These are phyloP conservation scores for Apodemia hepburni DNA, from an alignment of 2,888 invertebrate species.

Conservation along the genomic window DNA sequence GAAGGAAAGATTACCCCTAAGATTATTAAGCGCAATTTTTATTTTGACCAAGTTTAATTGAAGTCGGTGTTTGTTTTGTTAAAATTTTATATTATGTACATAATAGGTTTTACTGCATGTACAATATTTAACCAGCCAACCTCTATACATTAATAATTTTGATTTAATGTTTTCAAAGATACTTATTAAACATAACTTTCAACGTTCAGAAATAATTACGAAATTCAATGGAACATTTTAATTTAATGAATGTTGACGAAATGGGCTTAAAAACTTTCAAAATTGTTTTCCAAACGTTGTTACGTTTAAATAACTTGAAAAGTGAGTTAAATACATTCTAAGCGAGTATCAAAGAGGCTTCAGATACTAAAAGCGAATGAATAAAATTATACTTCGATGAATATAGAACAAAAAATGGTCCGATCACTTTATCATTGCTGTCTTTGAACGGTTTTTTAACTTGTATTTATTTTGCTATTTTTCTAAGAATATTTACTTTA, in stretches of 20 bases:
- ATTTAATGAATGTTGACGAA: background rate
- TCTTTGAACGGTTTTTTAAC: background rate
- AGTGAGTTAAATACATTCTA: constrained; percentile 11
- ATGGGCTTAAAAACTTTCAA: constrained; percentile 3
- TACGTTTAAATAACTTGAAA: constrained; percentile 9
- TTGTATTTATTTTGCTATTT: background rate
- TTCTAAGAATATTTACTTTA: too few species aligned
- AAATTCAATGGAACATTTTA: background rate
- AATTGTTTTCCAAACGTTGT: constrained; percentile 1
- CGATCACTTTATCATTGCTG: background rate
- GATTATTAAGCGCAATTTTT: too few species aligned
- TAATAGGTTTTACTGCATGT: too few species aligned
- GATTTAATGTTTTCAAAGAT: too few species aligned
- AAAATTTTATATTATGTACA: too few species aligned
- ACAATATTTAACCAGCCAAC: too few species aligned
- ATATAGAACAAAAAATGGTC: constrained; percentile 3
- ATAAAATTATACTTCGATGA: constrained; percentile 11
- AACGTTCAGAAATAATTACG: background rate
- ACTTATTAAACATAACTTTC: too few species aligned
- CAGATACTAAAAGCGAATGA: constrained; percentile 9
- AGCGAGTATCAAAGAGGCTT: constrained; percentile 4
- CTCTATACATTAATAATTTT: too few species aligned
- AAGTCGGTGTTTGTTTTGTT: too few species aligned
- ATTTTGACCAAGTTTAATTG: too few species aligned
- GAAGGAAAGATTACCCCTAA: too few species aligned